Evolutionary conservation across 2,113 vertebrate genomes (phyloP), one percentile per base, ranked within the genome.

Genomic region (Trogon melanurus): DNA sequence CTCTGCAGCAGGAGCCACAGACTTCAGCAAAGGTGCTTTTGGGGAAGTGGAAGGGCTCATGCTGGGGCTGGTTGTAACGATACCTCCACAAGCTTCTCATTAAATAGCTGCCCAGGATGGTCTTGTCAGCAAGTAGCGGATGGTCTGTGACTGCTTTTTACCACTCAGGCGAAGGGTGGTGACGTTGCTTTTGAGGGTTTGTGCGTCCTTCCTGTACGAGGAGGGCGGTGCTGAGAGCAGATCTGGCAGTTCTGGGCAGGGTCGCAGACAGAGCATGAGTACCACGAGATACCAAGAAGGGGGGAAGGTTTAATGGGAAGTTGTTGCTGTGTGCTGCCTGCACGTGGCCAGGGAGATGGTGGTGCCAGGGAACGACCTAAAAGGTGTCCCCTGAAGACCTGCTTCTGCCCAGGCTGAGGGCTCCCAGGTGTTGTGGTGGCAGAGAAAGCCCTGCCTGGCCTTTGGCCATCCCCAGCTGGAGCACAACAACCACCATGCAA

Each of bases 181-280:
- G 50, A 18, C 3, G 1, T 23, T 45, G 14, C 27, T 89, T 89
- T 57, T 47, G 41, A 64, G 62, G 58, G 64, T 70, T 44, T 74
- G 7, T 44, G 14, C 2, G 3, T 41, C 22, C 25, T 81, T 81
- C 27, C 47, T 3, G 0, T 47, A 47, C 44, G 15, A 66, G 21
- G 13, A 45, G 15, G 10, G 13, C 14, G 18, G 6, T 70, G 51
- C 54, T 45, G 53, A 62, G 47, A 29, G 53, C 16, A 74, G 50
- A 26, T 74, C 7, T 70, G 27, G 26, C 12, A 25, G 36, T 16
- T 88, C 20, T 48, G 41, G 54, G n/a, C 27, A n/a, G 27, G 18
- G 29, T 1, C 3, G 6, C 34, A 64, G 47, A 69, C 32, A 16
- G 22, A 36, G 13, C 27, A 51, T 0, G 0, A 71, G 72, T 14